Evolutionary conservation across 1,140 invertebrate species (phyloP).

Genomic region (Vollenhovia emeryi): DNA sequence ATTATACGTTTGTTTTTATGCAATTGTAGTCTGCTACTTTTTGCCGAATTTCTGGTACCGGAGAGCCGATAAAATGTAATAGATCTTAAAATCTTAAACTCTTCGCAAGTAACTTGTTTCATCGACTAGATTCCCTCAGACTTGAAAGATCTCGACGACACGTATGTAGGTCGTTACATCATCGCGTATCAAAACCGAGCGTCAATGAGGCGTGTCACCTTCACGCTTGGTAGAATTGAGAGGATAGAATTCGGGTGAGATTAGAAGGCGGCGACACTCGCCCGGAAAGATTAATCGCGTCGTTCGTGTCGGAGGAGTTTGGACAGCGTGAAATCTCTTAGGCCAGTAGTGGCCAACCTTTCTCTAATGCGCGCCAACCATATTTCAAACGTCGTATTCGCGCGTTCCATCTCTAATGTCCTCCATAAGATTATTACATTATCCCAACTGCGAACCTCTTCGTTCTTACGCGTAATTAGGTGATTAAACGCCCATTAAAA

Average conservation of each 20-base stretch:
- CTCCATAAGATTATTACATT: neutral
- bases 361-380: neutral
- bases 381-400: neutral
- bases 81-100: too few species aligned
- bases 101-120: neutral
- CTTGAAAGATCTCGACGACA: neutral
- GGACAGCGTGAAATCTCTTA: slow-evolving; percentile 38
- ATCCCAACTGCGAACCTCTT: neutral
- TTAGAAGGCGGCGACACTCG: slow-evolving; percentile 7
- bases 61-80: too few species aligned
- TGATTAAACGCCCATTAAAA: slow-evolving; percentile 24
- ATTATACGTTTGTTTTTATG: neutral
- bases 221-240: neutral
- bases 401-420: neutral
- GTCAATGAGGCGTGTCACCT: neutral
- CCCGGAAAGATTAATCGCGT: slow-evolving; percentile 28
- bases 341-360: slow-evolving; percentile 35
- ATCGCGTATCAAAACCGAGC: neutral
- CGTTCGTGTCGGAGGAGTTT: slow-evolving; percentile 22
- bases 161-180: neutral
- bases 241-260: slow-evolving; percentile 21
- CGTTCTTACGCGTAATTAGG: slow-evolving; percentile 11
- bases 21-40: too few species aligned
- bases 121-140: neutral
- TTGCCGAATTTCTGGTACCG: too few species aligned